Evolutionary conservation across 2,888 invertebrate species (phyloP), one percentile per base, ranked within the genome.

Genomic region (Apodemia zela): DNA sequence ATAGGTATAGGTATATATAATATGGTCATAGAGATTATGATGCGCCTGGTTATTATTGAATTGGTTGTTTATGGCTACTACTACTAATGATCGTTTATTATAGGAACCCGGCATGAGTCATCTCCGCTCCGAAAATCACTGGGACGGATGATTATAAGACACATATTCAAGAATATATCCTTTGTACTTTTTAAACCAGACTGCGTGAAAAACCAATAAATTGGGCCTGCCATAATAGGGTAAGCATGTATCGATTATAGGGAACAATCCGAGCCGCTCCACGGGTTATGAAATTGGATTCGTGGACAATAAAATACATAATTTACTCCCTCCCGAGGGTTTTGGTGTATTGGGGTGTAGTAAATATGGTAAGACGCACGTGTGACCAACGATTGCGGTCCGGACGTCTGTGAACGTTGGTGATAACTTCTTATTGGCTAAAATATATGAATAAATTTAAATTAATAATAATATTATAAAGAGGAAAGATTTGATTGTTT

Each of bases 301-400:
- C 68, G 69, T 66, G 68, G 70, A 76, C 73, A 76, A 73, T 77
- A 77, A 77, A 77, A 76, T 76, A 75, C 72, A 73, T 75, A 76
- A 77, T 76, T 74, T 75, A 72, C 68, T 68, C 69, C 64, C 65
- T 61, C 67, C 67, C 69, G 64, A 49, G 62, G 68, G 72, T 70
- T 65, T 66, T 68, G 68, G 67, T 75, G 73, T 74, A 72, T 74
- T 72, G 69, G 70, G 68, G 74, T 75, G 74, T 73, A 75, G 75
- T 75, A 69, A 66, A 71, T 63, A 45, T 45, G n/a, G 45, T 45
- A 69, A 67, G 73, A 70, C 73, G 71, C 76, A 75, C 75, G 76
- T 77, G 76, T 71, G 68, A 61, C 59, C 69, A 74, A 74, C 73
- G 73, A 70, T 71, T 69, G 69, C 63, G 67, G 54, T 15, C 54